These are phyloP conservation scores for Cataglyphis rosenhaueri DNA, from an alignment of 2,888 invertebrate species.

Conservation along the genomic window DNA sequence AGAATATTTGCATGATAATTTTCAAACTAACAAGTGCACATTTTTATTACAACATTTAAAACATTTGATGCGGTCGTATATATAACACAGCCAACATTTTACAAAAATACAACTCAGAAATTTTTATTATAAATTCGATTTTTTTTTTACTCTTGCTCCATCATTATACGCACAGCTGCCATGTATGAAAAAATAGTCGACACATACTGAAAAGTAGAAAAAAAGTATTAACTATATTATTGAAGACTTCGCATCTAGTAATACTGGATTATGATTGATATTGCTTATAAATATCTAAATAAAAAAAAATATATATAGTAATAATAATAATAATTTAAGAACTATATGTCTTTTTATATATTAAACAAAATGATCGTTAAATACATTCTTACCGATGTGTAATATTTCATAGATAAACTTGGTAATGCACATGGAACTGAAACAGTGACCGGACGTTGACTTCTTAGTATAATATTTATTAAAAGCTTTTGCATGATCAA, in stretches of 20 bases:
- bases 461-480: conserved; percentile 53
- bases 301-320: background rate
- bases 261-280: background rate
- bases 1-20: background rate
- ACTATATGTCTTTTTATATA: background rate
- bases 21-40: conserved; percentile 1
- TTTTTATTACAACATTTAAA: background rate
- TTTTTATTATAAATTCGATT: background rate
- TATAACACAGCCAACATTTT: background rate
- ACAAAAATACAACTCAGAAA: background rate
- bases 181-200: conserved; percentile 42
- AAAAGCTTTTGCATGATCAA: conserved; percentile 29
- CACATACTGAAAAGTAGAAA: conserved; percentile 31
- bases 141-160: conserved; percentile 3
- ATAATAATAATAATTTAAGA: background rate
- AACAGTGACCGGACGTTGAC: conserved; percentile 57
- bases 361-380: background rate
- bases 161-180: conserved; percentile 34
- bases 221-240: background rate
- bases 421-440: conserved; percentile 57
- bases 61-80: background rate
- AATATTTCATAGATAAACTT: conserved; percentile 70
- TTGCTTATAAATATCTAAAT: background rate
- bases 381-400: conserved; percentile 58
- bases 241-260: background rate